Evolutionary conservation across 2,797 vertebrate species (phyloP), one percentile per base, ranked within the genome.

Genomic region (Neosilurus hyrtlii): DNA sequence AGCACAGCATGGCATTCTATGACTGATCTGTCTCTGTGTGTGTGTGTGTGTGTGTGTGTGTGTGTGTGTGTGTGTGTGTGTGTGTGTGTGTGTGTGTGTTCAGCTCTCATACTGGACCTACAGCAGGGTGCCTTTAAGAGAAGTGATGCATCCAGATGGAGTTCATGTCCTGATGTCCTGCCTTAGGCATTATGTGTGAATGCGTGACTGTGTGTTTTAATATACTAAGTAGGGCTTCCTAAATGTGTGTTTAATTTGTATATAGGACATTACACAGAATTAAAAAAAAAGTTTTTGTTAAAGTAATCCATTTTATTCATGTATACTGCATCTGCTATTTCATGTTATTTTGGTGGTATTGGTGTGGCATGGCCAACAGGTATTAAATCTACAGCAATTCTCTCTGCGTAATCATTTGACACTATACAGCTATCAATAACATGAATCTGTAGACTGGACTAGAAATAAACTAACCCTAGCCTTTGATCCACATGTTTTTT

Each of bases 91-190:
- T 15, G 7, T 72, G 49, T 52, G n/a, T 72, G 2, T 72, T 26
- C n/a, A 16, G 22, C 12, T 72, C 49, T 72, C 14, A 52, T 72
- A 30, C 16, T 54, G 24, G 51, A 20, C 71, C 26, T 73, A 30
- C 15, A 74, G 78, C 20, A 37, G 72, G 79, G 54, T 67, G 70
- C 59, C 61, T 65, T 67, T 77, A 43, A 43, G 83, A 59, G 76
- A 65, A 78, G 81, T 73, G 67, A 83, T 85, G 59, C 74, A 83
- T 81, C 78, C 84, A 87, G 79, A 83, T 85, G 20, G 24, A 81
- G 51, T 76, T 83, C 30, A 78, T 83, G 67, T 72, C 70, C 67
- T 85, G 66, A 85, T 84, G 75, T 49, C 68, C 43, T 52, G 80
- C 71, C 77, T 68, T 51, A 68, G 68, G 59, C 79, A 70, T 75